Conservation (phyloP, 2,888 invertebrate genomes). For the Lycophotia porphyrea region DNA sequence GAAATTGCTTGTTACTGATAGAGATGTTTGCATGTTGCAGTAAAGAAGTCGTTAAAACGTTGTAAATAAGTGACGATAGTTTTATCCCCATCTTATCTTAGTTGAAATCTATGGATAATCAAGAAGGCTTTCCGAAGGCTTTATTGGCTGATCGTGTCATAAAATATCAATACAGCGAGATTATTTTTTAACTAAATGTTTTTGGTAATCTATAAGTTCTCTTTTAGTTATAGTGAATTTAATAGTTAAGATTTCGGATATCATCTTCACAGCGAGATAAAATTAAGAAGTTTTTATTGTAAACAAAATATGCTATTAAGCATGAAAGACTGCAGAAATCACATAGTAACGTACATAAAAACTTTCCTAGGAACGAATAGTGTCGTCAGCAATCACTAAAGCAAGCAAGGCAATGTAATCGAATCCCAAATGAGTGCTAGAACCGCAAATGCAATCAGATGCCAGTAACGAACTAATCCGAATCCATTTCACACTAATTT, state of each 20-base stretch:
- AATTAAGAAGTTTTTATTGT: background rate
- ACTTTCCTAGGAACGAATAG: constrained; percentile 25
- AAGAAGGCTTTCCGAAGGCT: background rate
- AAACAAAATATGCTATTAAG: background rate
- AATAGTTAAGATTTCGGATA: background rate
- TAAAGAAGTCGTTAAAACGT: constrained; percentile 44
- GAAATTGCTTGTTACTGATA: constrained; percentile 48
- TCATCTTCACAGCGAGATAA: background rate
- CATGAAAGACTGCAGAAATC: background rate
- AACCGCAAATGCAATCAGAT: constrained; percentile 57
- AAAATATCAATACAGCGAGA: background rate
- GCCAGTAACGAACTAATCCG: constrained; percentile 54
- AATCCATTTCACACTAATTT: constrained; percentile 58
- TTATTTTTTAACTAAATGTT: background rate
- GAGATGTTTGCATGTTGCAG: constrained; percentile 38
- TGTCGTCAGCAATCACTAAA: constrained; percentile 40
- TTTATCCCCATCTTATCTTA: constrained; percentile 11
- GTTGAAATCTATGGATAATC: constrained; percentile 21
- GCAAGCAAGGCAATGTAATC: constrained; percentile 54
- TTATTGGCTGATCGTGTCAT: background rate
- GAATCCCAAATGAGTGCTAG: constrained; percentile 56
- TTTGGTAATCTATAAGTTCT: background rate
- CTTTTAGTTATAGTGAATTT: background rate
- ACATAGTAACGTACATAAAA: background rate
- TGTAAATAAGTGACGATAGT: constrained; percentile 32